Conservation (phyloP, 2,888 invertebrate genomes). For the Parnassius apollo region DNA sequence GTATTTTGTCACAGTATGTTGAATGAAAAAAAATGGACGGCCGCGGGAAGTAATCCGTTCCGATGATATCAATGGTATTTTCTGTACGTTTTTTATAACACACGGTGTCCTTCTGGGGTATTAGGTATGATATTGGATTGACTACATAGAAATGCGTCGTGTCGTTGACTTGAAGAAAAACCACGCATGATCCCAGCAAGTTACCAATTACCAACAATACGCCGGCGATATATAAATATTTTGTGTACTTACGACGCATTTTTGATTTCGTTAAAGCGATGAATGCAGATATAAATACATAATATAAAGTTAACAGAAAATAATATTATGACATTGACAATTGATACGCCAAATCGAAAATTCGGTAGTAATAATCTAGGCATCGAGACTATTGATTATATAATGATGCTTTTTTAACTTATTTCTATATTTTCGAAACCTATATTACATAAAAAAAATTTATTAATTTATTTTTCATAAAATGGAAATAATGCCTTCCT, state of each 20-base stretch:
- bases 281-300: neutral
- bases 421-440: too few species aligned
- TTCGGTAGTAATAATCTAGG: too few species aligned
- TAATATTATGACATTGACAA: constrained; percentile 27
- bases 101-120: neutral
- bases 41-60: constrained; percentile 1
- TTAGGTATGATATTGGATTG: constrained; percentile 14
- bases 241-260: constrained; percentile 17
- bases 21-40: constrained; percentile 28
- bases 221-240: constrained; percentile 20
- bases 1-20: constrained; percentile 18
- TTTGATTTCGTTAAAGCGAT: neutral
- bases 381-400: too few species aligned
- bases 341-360: too few species aligned
- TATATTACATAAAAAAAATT: too few species aligned
- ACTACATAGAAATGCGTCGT: constrained; percentile 16
- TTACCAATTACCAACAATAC: constrained; percentile 14
- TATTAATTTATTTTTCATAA: too few species aligned
- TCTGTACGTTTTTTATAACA: constrained; percentile 13
- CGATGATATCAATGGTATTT: constrained; percentile 5
- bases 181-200: constrained; percentile 17
- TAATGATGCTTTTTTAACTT: too few species aligned
- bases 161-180: constrained; percentile 17
- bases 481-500: too few species aligned
- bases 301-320: constrained; percentile 13